Percentiles rank a stretch among this genome's conserved stretches.
Conservation (phyloP, 2,888 invertebrate genomes). For the Thecocarcelia acutangulata region DNA sequence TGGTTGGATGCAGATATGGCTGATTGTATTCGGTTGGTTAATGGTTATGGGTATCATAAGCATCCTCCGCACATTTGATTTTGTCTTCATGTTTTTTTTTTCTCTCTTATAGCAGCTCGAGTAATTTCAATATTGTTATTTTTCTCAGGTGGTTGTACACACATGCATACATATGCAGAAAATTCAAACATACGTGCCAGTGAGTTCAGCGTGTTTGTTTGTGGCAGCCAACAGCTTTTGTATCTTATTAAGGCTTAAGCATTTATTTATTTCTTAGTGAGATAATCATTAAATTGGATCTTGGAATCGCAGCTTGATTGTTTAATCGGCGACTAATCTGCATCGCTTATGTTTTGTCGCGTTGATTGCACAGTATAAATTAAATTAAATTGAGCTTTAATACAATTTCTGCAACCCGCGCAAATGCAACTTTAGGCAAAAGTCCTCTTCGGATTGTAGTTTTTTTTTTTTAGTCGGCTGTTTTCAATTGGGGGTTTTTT, state of each 20-base stretch:
- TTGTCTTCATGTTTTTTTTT: slow-evolving; percentile 7
- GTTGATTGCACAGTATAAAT: slow-evolving; percentile 72
- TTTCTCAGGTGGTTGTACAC: slow-evolving; percentile 52
- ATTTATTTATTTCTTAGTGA: slow-evolving; percentile 56
- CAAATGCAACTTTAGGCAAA: slow-evolving; percentile 47
- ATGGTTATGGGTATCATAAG: slow-evolving; percentile 62
- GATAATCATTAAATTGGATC: slow-evolving; percentile 72
- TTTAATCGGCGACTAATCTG: slow-evolving; percentile 73
- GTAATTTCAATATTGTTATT: slow-evolving; percentile 54
- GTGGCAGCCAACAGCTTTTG: slow-evolving; percentile 36
- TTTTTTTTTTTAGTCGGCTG: slow-evolving; percentile 21
- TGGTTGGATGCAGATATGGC: slow-evolving; percentile 32
- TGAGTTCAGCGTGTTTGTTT: not conserved
- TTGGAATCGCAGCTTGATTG: slow-evolving; percentile 72
- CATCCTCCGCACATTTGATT: slow-evolving; percentile 62
- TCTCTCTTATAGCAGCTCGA: slow-evolving; percentile 2
- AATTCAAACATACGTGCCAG: not conserved
- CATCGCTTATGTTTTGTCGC: slow-evolving; percentile 71
- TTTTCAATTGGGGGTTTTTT: slow-evolving; percentile 13
- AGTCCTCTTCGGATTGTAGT: slow-evolving; percentile 36
- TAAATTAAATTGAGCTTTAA: slow-evolving; percentile 72
- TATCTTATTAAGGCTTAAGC: slow-evolving; percentile 62
- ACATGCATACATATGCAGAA: not conserved
- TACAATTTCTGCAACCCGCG: slow-evolving; percentile 66
- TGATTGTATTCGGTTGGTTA: slow-evolving; percentile 57